Base-by-base conservation (phyloP, 2,888 invertebrate species). In the Dorcus hopei region DNA sequence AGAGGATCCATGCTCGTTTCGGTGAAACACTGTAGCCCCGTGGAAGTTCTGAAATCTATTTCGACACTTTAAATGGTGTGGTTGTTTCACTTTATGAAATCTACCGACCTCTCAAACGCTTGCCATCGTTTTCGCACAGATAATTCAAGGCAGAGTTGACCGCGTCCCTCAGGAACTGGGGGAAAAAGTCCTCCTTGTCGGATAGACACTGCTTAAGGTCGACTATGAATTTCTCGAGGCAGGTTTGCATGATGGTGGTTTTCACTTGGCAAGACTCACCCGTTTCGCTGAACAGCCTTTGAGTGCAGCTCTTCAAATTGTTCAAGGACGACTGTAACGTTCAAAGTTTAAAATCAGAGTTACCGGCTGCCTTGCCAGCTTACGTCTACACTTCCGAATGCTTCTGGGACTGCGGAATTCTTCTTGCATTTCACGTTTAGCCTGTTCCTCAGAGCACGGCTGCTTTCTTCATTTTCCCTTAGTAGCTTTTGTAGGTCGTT, bases 71-170 rank as follows among this genome's bases (percentile, higher is more conserved):
- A 42, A 42, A 16, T 9, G 16, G 4, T n/a, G 41, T 2, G 11
- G 16, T 6, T 14, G 42, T 45, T 45, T 45, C 9, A 45, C 8
- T 8, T 45, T 19, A 3, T 7, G 9, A 16, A 3, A 4, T 47
- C 3, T 1, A n/a, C 54, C 57, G 52, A 67, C 67, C 53, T 14
- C 52, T 59, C 14, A 58, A 58, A 52, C 63, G 63, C 23, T 49
- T 39, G 7, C 58, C 63, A 19, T 67, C 52, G 49, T 61, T 39
- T 14, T 64, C 63, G 41, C 67, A 67, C n/a, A 62, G 38, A 26
- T 60, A 66, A 16, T 62, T 48, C 16, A 67, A 52, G 6, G 59
- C 54, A 8, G 59, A 57, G 38, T 65, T 60, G 14, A 66, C 50
- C 33, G 63, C 53, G 11, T 57, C 54, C n/a, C 61, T 53, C 9